Evolutionary conservation across 2,888 invertebrate genomes (phyloP), one percentile per base, ranked within the genome.

Genomic region (Lithophane leautieri): DNA sequence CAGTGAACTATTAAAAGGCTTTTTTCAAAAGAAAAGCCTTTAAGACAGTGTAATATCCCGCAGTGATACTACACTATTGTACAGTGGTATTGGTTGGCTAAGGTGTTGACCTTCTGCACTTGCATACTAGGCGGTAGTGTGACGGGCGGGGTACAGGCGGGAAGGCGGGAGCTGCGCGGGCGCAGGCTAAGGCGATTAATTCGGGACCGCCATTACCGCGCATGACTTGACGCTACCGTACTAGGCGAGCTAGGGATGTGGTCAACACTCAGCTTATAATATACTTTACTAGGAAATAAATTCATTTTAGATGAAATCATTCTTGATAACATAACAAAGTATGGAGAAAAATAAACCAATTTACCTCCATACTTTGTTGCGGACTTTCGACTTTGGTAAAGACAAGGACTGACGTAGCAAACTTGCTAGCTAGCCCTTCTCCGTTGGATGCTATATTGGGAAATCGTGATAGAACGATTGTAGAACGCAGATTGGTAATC

Each of bases 191-290:
- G 78, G 78, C 88, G 87, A 86, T 88, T 90, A 90, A 90, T 89
- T 91, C 83, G 89, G 83, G 84, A 70, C 77, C 85, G 86, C 89
- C 91, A 94, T 94, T 94, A 94, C 89, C 77, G 91, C 88, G 91
- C 92, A 92, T 94, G 94, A 94, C 93, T 94, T 89, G 93, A 89
- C 88, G 90, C 91, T 89, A 88, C 85, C 73, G 85, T 74, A 47
- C 70, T 70, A 85, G 79, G 71, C 70, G 58, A 40, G 61, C 70
- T 89, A 90, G 88, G 86, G 91, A 86, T 83, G 90, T 70, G 80
- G 62, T 68, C 56, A 22, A 12, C 22, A n/a, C 34, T 67, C 34
- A 19, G n/a, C 11, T n/a, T n/a, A 19, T n/a, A 25, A 54, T 54
- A 54, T 58, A 58, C 4, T 67, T 16, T 67, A n/a, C 16, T 67